Base-by-base conservation (phyloP, 2,113 vertebrate genomes). In the Prionailurus viverrinus region DNA sequence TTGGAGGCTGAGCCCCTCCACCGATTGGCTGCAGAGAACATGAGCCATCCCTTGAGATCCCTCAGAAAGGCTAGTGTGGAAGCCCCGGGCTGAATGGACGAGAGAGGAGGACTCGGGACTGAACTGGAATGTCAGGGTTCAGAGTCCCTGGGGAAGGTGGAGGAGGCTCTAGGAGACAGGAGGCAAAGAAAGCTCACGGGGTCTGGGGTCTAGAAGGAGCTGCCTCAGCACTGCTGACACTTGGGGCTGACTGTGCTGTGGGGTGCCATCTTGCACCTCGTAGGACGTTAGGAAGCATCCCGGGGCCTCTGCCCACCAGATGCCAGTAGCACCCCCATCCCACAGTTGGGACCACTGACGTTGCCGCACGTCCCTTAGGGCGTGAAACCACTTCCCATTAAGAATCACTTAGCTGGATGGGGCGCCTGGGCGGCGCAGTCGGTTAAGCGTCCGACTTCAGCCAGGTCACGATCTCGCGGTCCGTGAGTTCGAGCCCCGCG, bases 211-310 rank as follows among this genome's bases (percentile, higher is more conserved):
- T 11, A 15, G 12, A 7, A 19, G 78, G 31, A 88, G 25, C 23
- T 31, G 4, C 33, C 27, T 68, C 12, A 1, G 36, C 58, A 15
- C 23, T 5, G 7, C 2, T 27, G 13, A 66, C 36, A 8, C 16
- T 4, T 33, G 5, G 36, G 85, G 41, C 18, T 4, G 7, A 12
- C 39, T 45, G 0, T 1, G 2, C 4, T 1, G 66, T 12, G 41
- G 55, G 48, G 5, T 8, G 4, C 55, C 21, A 3, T 18, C 71
- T 33, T 12, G 27, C 3, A n/a, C 27, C 7, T 18, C 2, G 33
- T 2, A 25, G 53, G 31, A 1, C 21, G 4, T 8, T 73, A 9
- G 1, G 10, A 29, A 53, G 86, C 33, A 53, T 8, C 81, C 16
- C 3, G 1, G 10, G 7, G 19, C 58, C n/a, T 76, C 45, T 58